These are phyloP conservation scores for Emmelina monodactyla DNA, from an alignment of 2,888 invertebrate genomes.

Conservation along the genomic window DNA sequence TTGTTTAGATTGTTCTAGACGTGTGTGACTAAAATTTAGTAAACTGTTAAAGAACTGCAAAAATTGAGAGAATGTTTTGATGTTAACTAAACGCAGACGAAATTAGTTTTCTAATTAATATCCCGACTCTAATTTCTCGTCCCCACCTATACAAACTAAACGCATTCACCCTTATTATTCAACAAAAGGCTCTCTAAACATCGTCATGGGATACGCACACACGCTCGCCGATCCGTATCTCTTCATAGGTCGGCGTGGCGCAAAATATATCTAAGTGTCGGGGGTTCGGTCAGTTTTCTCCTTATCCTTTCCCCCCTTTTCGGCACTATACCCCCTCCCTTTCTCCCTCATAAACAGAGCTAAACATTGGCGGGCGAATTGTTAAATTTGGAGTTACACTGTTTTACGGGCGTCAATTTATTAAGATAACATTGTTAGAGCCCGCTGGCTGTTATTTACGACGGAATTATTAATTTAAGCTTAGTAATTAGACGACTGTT, in stretches of 20 bases:
- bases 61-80: too few species aligned
- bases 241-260: conserved; percentile 36
- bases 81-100: neutral
- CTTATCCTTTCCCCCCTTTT: conserved; percentile 50
- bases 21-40: too few species aligned
- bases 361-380: conserved; percentile 54
- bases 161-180: conserved; percentile 35
- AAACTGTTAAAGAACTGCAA: too few species aligned
- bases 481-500: conserved; percentile 28
- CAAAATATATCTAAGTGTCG: conserved; percentile 55
- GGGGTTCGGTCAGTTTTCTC: conserved; percentile 45
- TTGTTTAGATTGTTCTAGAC: too few species aligned
- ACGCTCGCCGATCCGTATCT: conserved; percentile 37
- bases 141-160: conserved; percentile 23
- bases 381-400: conserved; percentile 44
- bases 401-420: conserved; percentile 50
- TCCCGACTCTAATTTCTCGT: conserved; percentile 9
- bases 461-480: conserved; percentile 38
- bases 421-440: conserved; percentile 50
- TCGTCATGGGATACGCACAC: conserved; percentile 33
- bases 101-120: conserved; percentile 15
- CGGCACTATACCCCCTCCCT: conserved; percentile 38
- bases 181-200: conserved; percentile 41
- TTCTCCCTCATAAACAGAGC: conserved; percentile 50
- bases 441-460: conserved; percentile 34